Base-by-base conservation (phyloP, 2,888 invertebrate species). In the Diplazon laetatorius region DNA sequence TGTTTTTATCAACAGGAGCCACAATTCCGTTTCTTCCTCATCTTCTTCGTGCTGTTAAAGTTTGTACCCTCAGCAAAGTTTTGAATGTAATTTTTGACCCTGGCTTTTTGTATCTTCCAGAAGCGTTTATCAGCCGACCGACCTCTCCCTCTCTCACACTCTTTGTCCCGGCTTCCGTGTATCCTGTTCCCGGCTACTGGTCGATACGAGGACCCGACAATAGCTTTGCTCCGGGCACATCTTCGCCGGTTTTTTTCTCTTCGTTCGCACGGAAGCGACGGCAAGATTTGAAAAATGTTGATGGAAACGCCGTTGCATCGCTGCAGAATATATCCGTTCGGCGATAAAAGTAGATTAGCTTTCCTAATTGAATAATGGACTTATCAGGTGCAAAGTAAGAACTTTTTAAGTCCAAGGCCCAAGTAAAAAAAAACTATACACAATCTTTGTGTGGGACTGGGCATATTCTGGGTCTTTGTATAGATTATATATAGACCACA, bases 31-130 rank as follows among this genome's bases (percentile, higher is more conserved):
- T 57, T 37, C 52, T 39, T 57, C 25, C 52, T 35, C 46, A 9
- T 30, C 16, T 9, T 46, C 70, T 30, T 30, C 18, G 62, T 76
- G 74, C 59, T 6, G 66, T 71, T 48, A 68, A 70, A 82, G 86
- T 85, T 87, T 87, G 87, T 86, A 87, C 87, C 84, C 83, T 81
- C 81, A 63, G 79, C 73, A 70, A 80, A 75, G 83, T 83, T 84
- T 82, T 72, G 79, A 78, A 75, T 82, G 82, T 83, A 85, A 87
- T 87, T 87, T 87, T 87, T 86, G 82, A 87, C 79, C 80, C 52
- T 74, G 42, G 69, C 68, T 75, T 75, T 75, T 50, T 60, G 69
- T 80, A 71, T 70, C 76, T 76, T 66, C 73, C 50, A 62, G 55
- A 59, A 39, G 68, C 71, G 74, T 73, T 78, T 78, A 71, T 75